Percentiles rank a stretch among this genome's conserved stretches.
These are phyloP conservation scores for Oppia nitens DNA, from an alignment of 1,140 invertebrate genomes.

Conservation along the genomic window DNA sequence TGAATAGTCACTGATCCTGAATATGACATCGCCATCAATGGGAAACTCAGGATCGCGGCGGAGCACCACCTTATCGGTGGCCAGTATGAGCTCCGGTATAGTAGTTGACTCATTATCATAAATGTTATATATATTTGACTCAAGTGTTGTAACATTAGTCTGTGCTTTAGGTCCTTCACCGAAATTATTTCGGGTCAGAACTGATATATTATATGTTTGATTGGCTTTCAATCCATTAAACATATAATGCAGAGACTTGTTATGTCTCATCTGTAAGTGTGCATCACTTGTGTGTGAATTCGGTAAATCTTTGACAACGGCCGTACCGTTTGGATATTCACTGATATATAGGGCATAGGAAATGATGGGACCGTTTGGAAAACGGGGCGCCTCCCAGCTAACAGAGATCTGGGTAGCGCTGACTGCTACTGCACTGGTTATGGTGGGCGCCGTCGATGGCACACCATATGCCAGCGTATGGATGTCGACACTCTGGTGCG, in stretches of 20 bases:
- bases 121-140: not conserved
- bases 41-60: not conserved
- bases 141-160: slow-evolving; percentile 43
- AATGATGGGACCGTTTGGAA: slow-evolving; percentile 66
- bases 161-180: slow-evolving; percentile 54
- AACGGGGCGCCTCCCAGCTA: slow-evolving; percentile 67
- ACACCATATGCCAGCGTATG: slow-evolving; percentile 40
- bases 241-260: slow-evolving; percentile 41
- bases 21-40: not conserved
- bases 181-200: slow-evolving; percentile 57
- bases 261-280: not conserved
- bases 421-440: slow-evolving; percentile 50
- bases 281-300: not conserved
- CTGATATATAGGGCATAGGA: slow-evolving; percentile 57
- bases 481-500: slow-evolving; percentile 58
- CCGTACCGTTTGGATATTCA: slow-evolving; percentile 30
- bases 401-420: slow-evolving; percentile 65
- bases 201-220: slow-evolving; percentile 53
- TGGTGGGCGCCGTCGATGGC: slow-evolving; percentile 32
- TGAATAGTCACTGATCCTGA: slow-evolving; percentile 7
- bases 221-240: slow-evolving; percentile 54
- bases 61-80: not conserved
- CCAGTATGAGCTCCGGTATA: not conserved
- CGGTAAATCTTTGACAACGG: slow-evolving; percentile 5
- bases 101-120: not conserved